Evolutionary conservation across 2,113 vertebrate genomes (phyloP).

Genomic region (Struthidea cinerea): DNA sequence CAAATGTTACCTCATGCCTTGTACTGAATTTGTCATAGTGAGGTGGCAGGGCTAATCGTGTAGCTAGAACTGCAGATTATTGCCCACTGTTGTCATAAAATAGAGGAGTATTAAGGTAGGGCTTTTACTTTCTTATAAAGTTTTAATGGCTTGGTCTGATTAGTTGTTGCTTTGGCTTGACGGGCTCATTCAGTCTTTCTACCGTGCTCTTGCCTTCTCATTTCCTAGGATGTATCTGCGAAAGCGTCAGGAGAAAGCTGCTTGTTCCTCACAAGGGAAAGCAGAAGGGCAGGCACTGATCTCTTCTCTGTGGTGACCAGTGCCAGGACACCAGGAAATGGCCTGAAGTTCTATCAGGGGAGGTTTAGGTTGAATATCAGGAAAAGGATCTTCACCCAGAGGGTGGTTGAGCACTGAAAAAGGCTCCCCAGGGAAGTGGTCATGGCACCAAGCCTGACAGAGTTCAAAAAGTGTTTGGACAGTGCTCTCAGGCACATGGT

Average conservation of each 20-base stretch:
- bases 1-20: background rate
- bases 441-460: background rate
- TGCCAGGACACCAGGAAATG: background rate
- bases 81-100: background rate
- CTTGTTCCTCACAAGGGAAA: background rate
- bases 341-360: background rate
- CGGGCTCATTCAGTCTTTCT: background rate
- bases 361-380: background rate
- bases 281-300: background rate
- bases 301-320: background rate
- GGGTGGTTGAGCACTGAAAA: fast-evolving
- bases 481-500: background rate
- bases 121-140: background rate
- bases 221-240: background rate
- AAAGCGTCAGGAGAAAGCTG: background rate
- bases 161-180: background rate
- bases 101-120: background rate
- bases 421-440: background rate
- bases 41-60: background rate
- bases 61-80: background rate
- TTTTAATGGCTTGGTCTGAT: background rate
- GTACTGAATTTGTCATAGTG: background rate
- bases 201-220: background rate
- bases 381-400: background rate
- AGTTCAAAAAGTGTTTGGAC: background rate